A percentile compares a stretch with the other conserved stretches of the same genome.
phyloP scores from a whole-genome alignment of 2,113 vertebrate genomes.

The Cichladusa arquata region DNA sequence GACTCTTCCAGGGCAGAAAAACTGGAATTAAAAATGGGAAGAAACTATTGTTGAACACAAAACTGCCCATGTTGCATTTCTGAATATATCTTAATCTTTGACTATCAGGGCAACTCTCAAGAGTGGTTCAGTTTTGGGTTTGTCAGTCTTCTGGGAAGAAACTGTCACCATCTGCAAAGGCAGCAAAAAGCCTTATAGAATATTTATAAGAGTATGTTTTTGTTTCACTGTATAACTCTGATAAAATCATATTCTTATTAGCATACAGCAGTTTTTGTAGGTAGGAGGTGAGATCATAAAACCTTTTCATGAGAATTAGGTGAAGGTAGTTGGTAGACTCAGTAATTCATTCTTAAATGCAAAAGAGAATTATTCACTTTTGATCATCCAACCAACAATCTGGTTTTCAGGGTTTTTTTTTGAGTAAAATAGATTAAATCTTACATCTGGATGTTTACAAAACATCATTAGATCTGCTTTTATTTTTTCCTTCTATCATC shows the following conservation, averaged over 20 bases:
- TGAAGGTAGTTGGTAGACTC: neutral
- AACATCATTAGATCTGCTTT: neutral
- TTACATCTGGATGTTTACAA: neutral
- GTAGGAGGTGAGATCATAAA: neutral
- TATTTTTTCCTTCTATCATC: neutral
- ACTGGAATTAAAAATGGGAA: neutral
- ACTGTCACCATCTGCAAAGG: neutral
- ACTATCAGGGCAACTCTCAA: neutral
- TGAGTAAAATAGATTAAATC: neutral
- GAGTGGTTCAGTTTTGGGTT: neutral
- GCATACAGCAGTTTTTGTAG: neutral
- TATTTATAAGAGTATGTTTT: neutral
- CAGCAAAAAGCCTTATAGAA: neutral
- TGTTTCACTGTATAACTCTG: neutral
- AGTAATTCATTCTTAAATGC: neutral
- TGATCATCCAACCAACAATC: neutral
- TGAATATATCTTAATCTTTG: neutral
- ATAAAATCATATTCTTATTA: neutral
- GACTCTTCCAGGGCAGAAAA: neutral
- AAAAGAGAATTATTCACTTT: neutral
- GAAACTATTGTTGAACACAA: neutral
- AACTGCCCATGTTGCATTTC: neutral
- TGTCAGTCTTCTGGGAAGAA: neutral
- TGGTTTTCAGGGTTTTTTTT: accelerated
- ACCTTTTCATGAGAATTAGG: neutral